Base-by-base conservation (phyloP, 2,797 vertebrate species). In the Dryobates pubescens region DNA sequence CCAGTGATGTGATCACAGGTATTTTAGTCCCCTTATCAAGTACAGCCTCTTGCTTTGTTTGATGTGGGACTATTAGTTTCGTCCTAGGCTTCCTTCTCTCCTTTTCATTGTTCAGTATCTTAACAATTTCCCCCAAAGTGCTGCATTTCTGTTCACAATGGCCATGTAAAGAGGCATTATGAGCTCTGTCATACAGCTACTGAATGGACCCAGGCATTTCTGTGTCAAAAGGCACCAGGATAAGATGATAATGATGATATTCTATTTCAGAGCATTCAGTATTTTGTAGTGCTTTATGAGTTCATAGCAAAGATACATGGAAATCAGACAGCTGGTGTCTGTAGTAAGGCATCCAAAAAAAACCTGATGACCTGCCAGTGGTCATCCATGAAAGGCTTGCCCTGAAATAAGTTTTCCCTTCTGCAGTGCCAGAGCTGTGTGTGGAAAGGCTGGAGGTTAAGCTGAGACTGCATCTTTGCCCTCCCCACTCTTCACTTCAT, bases 41-140 rank as follows among this genome's bases (percentile, higher is more conserved):
- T 30, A 26, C 6, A 36, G 59, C 38, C 43, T 76, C 71, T 92
- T 62, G 14, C 36, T 95, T 85, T 94, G 38, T 81, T 91, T 72
- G 41, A n/a, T 62, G 53, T 3, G 18, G n/a, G 34, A 30, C 82
- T 88, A 61, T 88, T 67, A 67, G 5, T 73, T 84, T 82, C 1
- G 5, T 67, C 24, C 30, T 68, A 29, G 45, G 32, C 49, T 93
- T 84, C 30, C 17, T 74, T 74, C 69, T 82, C 49, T 82, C 61
- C 34, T 81, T 86, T 81, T 72, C 12, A 17, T 26, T 82, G 29
- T 34, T 62, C n/a, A 57, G 38, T 13, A 54, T 53, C 49, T 78
- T 59, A 78, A 26, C 20, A 83, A 57, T 88, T 88, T 82, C 9
- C 19, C 53, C 20, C 53, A 78, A 70, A 80, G 17, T 10, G 63